Percentiles rank a stretch among this genome's conserved stretches.
Conservation (phyloP, 2,797 vertebrate genomes). For the Syndactyla subalaris region DNA sequence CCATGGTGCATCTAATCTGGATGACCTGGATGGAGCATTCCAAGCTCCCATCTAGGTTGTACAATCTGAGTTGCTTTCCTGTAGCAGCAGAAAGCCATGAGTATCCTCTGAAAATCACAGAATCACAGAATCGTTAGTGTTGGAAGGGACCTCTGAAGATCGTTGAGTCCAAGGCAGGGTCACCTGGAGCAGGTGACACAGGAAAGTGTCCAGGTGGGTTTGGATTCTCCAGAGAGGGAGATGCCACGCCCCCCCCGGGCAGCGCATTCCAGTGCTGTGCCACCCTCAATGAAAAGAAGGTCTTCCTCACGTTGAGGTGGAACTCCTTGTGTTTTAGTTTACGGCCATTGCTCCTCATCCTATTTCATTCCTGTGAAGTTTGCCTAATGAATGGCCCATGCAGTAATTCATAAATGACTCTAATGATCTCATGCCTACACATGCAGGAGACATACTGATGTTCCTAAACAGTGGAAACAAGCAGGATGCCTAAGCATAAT, state of each 20-base stretch:
- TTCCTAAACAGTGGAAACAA: neutral
- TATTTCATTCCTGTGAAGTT: neutral
- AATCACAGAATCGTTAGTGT: neutral
- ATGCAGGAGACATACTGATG: neutral
- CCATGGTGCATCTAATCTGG: neutral
- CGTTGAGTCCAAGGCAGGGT: neutral
- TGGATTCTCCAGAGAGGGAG: neutral
- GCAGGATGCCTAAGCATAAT: neutral
- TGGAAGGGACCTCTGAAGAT: neutral
- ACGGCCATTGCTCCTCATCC: neutral
- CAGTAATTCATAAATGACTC: neutral
- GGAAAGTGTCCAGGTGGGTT: accelerated
- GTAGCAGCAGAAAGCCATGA: neutral
- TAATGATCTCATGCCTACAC: accelerated
- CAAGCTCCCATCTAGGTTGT: neutral
- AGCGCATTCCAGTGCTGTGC: neutral
- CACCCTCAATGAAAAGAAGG: neutral
- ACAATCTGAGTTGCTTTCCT: neutral
- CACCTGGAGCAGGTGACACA: neutral
- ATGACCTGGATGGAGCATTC: neutral
- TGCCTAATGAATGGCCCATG: neutral
- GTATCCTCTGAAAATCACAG: neutral
- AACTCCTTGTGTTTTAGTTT: neutral
- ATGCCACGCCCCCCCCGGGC: neutral
- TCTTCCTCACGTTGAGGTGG: neutral